Percentiles rank a stretch among this genome's conserved stretches.
Conservation (phyloP, 1,140 invertebrate genomes). For the Ostrea edulis region DNA sequence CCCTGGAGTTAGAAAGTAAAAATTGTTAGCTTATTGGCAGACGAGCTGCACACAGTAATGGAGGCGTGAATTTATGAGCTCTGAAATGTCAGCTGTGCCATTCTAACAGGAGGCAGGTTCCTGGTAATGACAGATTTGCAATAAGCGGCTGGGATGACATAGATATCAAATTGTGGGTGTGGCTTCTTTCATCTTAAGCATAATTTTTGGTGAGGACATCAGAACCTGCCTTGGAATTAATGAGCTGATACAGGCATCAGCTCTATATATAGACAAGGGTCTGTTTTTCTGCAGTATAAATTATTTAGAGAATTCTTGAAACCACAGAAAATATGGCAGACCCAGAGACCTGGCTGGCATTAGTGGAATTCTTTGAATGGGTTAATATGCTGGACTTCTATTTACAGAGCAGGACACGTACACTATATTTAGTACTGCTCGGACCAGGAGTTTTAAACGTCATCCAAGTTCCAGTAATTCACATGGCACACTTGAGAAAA, state of each 20-base stretch:
- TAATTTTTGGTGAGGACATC: neutral
- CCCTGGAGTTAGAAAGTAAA: neutral
- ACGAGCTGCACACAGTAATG: neutral
- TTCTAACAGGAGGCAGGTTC: neutral
- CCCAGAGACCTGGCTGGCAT: no score
- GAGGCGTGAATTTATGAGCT: neutral
- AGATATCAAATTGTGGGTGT: neutral
- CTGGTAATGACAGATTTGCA: neutral
- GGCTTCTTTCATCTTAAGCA: neutral
- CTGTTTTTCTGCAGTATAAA: neutral
- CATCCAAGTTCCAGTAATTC: constrained; percentile 28
- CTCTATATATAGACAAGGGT: neutral
- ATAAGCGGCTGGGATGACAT: neutral
- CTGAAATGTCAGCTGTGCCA: neutral
- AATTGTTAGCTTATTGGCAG: neutral
- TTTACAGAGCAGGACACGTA: constrained; percentile 49
- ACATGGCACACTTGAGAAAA: constrained; percentile 16
- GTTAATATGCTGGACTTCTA: constrained; percentile 18
- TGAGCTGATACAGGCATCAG: neutral
- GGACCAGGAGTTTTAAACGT: constrained; percentile 61
- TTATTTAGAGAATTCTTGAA: neutral
- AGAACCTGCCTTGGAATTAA: neutral
- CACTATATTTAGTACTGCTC: constrained; percentile 54
- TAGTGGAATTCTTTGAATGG: neutral
- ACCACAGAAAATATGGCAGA: neutral